These are phyloP conservation scores for Nylanderia fulva DNA, from an alignment of 1,140 invertebrate genomes.

Conservation along the genomic window DNA sequence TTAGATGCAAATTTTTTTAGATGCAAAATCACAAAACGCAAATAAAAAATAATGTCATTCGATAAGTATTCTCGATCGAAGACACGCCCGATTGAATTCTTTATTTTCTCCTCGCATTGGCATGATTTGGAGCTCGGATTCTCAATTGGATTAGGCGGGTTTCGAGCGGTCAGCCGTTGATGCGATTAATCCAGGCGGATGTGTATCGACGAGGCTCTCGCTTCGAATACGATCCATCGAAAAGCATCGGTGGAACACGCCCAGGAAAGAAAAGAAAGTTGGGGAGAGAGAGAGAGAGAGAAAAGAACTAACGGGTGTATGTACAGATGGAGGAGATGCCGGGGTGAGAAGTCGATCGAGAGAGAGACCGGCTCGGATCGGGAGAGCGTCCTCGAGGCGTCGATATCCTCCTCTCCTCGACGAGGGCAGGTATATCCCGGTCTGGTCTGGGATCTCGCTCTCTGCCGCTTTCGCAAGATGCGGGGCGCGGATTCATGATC, in stretches of 20 bases:
- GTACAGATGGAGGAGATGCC: slow-evolving; percentile 54
- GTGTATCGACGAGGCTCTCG: slow-evolving; percentile 57
- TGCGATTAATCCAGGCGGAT: slow-evolving; percentile 72
- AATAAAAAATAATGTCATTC: not conserved
- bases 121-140: slow-evolving; percentile 15
- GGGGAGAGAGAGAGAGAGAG: not conserved
- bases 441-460: not conserved
- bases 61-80: not conserved
- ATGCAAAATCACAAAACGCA: not conserved
- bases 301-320: slow-evolving; percentile 5
- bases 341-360: slow-evolving; percentile 62
- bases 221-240: slow-evolving; percentile 27
- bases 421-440: not conserved
- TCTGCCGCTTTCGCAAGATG: slow-evolving; percentile 15
- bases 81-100: not conserved
- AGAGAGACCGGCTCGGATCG: slow-evolving; percentile 20
- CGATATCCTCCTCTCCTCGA: slow-evolving; percentile 40
- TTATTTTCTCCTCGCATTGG: not conserved
- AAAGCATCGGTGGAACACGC: slow-evolving; percentile 46
- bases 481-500: slow-evolving; percentile 40
- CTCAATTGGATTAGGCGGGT: slow-evolving; percentile 56
- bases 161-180: slow-evolving; percentile 56
- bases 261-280: not conserved
- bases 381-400: slow-evolving; percentile 67
- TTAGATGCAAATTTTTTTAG: too few species aligned